A percentile compares a stretch with the other conserved stretches of the same genome.
Conservation (phyloP, 2,797 vertebrate genomes). For the Poliocrania exsul region DNA sequence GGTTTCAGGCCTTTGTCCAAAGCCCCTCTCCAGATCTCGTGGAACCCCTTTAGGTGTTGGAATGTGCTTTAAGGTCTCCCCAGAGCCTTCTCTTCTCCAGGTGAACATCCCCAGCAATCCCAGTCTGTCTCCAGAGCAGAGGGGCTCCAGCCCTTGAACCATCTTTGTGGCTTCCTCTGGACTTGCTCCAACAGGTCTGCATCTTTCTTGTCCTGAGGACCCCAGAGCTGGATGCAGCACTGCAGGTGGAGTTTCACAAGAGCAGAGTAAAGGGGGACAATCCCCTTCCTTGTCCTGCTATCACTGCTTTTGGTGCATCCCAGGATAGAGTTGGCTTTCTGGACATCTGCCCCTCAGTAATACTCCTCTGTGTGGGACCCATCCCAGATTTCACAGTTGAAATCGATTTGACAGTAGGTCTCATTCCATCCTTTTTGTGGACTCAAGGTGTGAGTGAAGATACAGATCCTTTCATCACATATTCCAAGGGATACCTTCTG, state of each 20-base stretch:
- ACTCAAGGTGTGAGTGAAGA: conserved; percentile 51
- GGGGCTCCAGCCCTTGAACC: not conserved
- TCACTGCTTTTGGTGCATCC: not conserved
- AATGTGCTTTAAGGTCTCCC: not conserved
- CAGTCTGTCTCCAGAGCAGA: not conserved
- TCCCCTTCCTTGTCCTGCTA: accelerated
- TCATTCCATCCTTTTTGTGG: not conserved
- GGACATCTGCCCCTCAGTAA: not conserved
- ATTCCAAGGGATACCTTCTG: conserved; percentile 45
- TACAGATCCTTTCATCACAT: conserved; percentile 56
- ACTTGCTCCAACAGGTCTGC: not conserved
- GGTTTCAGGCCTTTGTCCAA: not conserved
- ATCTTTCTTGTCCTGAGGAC: accelerated
- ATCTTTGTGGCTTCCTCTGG: not conserved
- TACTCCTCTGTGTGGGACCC: not conserved
- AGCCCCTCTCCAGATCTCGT: not conserved
- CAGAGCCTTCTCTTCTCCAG: not conserved
- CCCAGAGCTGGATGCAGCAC: not conserved
- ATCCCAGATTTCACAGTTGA: not conserved
- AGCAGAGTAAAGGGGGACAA: not conserved
- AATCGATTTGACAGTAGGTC: not conserved
- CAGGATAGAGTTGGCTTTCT: not conserved
- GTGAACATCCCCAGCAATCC: not conserved
- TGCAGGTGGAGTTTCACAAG: not conserved
- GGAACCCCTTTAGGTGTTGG: not conserved